Base-by-base conservation (phyloP, 2,888 invertebrate genomes). In the Caenorhabditis sulstoni region DNA sequence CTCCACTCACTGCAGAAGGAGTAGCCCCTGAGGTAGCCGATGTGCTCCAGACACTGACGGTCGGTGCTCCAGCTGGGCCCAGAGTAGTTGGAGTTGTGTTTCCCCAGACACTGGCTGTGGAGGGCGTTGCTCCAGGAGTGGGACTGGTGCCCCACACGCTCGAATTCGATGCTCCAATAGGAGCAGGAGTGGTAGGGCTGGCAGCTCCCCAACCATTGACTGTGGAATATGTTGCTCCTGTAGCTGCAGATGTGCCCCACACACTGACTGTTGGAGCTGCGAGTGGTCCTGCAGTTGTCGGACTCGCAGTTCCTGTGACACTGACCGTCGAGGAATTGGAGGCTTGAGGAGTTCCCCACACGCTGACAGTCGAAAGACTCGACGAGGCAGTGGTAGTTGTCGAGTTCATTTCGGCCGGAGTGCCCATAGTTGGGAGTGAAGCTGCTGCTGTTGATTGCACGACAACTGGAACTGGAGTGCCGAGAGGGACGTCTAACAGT, bases 41-140 rank as follows among this genome's bases (percentile, higher is more conserved):
- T 11, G 41, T 8, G 9, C 20, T 22, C 44, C 37, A 39, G 14
- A 44, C 59, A 16, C 45, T 59, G 14, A 23, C 20, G 4, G 58
- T 58, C 39, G 58, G 23, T 20, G 41, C 44, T 29, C 29, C 29
- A 5, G 29, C 4, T 3, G 29, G 7, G 29, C 29, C 29, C 3
- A 7, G 29, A 29, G 29, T 29, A 7, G 29, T 5, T 3, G 11
- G 41, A 8, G 41, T 41, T 41, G 41, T 2, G 41, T 35, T 53
- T 53, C 53, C 53, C 52, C 52, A 52, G 23, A 52, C 52, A 23
- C 52, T 52, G 52, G 23, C 52, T 14, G 52, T 52, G 11, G 52
- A 20, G 35, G 35, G 7, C 29, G 35, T 37, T 29, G n/a, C 16
- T n/a, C n/a, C 11, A 2, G 29, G 2, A 47, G 29, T 11, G 3